phyloP scores from a whole-genome alignment of 2,888 invertebrate genomes.

The Campaea margaritaria region DNA sequence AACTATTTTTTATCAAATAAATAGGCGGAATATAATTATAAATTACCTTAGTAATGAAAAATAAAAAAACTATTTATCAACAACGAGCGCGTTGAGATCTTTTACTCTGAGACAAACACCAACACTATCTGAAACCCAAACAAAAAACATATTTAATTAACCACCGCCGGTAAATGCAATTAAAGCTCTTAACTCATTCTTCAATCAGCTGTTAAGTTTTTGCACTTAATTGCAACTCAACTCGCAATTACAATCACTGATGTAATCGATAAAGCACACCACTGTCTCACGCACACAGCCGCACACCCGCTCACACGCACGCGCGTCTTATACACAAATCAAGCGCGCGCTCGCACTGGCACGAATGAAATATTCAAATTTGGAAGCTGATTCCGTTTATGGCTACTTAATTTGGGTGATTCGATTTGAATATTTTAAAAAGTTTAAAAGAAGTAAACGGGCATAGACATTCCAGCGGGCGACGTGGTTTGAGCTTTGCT shows the following conservation, averaged over 20 bases:
- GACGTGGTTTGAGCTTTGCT: constrained; percentile 38
- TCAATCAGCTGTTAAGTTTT: constrained; percentile 33
- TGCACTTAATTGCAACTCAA: constrained; percentile 34
- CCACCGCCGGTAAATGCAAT: constrained; percentile 4
- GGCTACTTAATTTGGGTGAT: constrained; percentile 86
- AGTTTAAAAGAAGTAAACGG: constrained; percentile 65
- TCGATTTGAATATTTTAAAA: constrained; percentile 84
- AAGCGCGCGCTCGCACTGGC: constrained; percentile 73
- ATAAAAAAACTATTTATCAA: too few relatives aligned
- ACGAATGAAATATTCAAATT: constrained; percentile 85
- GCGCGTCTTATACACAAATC: constrained; percentile 65
- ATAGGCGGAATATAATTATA: too few relatives aligned
- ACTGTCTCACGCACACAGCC: constrained; percentile 46
- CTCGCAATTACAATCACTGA: constrained; percentile 27
- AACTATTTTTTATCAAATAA: too few relatives aligned
- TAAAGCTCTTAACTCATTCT: constrained; percentile 10
- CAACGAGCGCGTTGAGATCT: too few relatives aligned
- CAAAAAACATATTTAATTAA: neutral
- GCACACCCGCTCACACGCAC: constrained; percentile 60
- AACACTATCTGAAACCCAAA: neutral
- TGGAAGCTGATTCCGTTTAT: constrained; percentile 86
- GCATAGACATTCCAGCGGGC: constrained; percentile 74
- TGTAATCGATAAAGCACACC: constrained; percentile 36
- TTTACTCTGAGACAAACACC: neutral
- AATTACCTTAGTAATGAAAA: too few relatives aligned